Conservation (phyloP, 2,888 invertebrate genomes). For the Leptinotarsa peninsularis region DNA sequence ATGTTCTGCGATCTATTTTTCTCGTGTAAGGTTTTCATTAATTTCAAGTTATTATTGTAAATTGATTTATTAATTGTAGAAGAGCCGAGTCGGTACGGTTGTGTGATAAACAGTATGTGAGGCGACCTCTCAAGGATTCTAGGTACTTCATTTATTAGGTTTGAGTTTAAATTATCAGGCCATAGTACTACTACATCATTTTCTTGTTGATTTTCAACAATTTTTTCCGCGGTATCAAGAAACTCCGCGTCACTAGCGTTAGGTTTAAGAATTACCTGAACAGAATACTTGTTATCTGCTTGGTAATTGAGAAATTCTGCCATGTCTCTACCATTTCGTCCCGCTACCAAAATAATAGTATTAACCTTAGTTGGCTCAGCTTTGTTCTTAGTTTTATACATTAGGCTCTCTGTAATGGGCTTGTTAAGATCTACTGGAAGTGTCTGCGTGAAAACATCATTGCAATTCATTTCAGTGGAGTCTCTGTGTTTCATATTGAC, state of each 20-base stretch:
- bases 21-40: neutral
- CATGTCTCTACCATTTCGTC: neutral
- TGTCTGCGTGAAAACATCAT: no score
- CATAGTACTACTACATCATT: neutral
- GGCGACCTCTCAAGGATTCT: neutral
- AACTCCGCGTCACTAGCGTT: neutral
- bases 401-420: no score
- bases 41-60: conserved; percentile 7
- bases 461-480: no score
- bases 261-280: neutral
- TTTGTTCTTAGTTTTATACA: no score
- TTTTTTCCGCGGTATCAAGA: neutral
- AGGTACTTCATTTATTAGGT: neutral
- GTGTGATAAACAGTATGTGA: neutral
- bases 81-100: neutral
- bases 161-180: neutral
- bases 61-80: neutral
- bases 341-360: no score
- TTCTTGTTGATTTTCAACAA: neutral
- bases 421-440: no score
- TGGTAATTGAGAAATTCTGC: neutral
- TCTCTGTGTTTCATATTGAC: no score
- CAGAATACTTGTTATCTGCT: neutral
- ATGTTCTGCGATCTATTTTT: neutral
- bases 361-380: no score